Percentiles rank a stretch among this genome's conserved stretches.
Evolutionary conservation across 2,113 vertebrate species (phyloP).

Genomic region (Nothoprocta pentlandii): DNA sequence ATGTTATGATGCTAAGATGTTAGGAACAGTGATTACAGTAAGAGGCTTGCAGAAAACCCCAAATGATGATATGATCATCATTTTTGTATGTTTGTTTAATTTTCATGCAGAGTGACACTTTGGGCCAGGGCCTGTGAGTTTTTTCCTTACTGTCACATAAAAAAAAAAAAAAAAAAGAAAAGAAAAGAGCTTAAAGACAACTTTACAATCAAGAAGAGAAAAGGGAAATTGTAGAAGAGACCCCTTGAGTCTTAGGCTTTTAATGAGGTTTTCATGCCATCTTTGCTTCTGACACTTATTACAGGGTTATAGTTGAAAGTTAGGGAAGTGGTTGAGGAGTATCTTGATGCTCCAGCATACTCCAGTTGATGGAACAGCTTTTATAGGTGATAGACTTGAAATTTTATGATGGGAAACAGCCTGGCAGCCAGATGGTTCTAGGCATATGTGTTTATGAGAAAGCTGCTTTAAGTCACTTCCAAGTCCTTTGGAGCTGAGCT

Average conservation of each 20-base stretch:
- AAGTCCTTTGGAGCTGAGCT: neutral
- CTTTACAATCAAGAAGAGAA: neutral
- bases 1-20: neutral
- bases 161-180: neutral
- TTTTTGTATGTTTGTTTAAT: neutral
- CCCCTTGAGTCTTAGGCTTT: neutral
- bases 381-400: neutral
- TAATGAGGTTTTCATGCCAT: neutral
- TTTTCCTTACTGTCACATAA: neutral
- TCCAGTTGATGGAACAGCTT: slow-evolving; percentile 20
- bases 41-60: neutral
- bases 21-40: neutral
- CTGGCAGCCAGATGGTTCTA: slow-evolving; percentile 28
- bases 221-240: neutral
- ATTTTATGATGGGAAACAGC: slow-evolving; percentile 13
- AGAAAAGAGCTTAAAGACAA: neutral
- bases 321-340: neutral
- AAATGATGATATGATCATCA: neutral
- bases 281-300: neutral
- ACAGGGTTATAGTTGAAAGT: neutral
- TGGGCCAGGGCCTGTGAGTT: neutral
- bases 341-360: neutral
- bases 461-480: slow-evolving; percentile 25
- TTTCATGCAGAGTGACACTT: neutral
- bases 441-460: slow-evolving; percentile 10